phyloP scores from a whole-genome alignment of 2,888 invertebrate genomes.

The Elgonia sp. region DNA sequence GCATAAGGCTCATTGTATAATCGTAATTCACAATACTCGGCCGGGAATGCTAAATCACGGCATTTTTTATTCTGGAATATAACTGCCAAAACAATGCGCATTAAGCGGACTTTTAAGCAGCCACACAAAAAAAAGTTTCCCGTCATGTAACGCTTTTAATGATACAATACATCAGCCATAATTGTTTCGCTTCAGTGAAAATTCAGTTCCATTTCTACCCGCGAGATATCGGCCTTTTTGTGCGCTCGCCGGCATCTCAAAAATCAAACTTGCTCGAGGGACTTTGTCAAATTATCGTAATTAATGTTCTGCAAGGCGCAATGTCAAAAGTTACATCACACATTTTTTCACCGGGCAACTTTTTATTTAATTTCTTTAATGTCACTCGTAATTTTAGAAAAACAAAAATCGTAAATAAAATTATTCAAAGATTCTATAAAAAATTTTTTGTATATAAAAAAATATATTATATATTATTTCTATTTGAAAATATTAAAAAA shows the following conservation, averaged over 20 bases:
- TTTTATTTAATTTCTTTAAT: too few relatives aligned
- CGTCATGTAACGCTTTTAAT: constrained; percentile 45
- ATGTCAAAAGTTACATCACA: background rate
- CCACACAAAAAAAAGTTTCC: constrained; percentile 42
- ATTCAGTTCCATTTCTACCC: constrained; percentile 27
- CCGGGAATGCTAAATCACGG: constrained; percentile 43
- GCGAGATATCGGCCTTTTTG: constrained; percentile 4
- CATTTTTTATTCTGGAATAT: constrained; percentile 53
- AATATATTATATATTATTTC: too few relatives aligned
- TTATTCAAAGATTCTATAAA: too few relatives aligned
- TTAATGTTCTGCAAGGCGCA: background rate
- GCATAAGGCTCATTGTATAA: constrained; percentile 58
- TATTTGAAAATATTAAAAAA: too few relatives aligned
- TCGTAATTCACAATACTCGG: constrained; percentile 42
- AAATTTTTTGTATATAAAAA: too few relatives aligned
- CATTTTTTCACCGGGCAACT: too few relatives aligned
- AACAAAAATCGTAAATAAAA: too few relatives aligned
- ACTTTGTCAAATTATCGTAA: background rate
- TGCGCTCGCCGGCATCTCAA: background rate
- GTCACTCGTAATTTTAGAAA: background rate
- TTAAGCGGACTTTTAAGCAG: constrained; percentile 45
- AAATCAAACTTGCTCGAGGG: background rate
- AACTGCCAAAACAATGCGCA: constrained; percentile 64
- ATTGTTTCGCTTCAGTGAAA: constrained; percentile 54
- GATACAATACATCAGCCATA: constrained; percentile 45